Evolutionary conservation across 2,888 invertebrate genomes (phyloP).

Genomic region (Diaperis boleti): DNA sequence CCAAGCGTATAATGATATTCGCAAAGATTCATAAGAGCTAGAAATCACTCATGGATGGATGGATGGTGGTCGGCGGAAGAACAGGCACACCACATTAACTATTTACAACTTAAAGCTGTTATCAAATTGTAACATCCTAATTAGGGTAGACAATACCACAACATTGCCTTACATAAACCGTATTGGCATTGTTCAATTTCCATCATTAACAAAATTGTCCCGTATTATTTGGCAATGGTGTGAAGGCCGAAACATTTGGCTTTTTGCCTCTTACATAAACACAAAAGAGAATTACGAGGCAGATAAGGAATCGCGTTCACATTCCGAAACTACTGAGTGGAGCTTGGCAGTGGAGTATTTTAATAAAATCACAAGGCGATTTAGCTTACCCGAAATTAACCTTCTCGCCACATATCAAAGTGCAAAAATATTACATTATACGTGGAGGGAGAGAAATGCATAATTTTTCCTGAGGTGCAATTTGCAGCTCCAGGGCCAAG

Average conservation of each 20-base stretch:
- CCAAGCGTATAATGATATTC: background rate
- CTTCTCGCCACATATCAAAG: too few species aligned
- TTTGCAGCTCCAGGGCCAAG: too few species aligned
- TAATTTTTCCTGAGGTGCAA: too few species aligned
- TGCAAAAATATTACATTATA: too few species aligned
- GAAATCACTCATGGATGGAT: slow-evolving; percentile 43
- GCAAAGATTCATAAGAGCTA: slow-evolving; percentile 3
- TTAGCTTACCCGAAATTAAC: too few species aligned
- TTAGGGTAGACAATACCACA: slow-evolving; percentile 36
- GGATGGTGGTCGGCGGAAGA: slow-evolving; percentile 47
- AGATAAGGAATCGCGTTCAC: background rate
- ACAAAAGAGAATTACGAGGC: background rate
- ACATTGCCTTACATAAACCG: slow-evolving; percentile 4
- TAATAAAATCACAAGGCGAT: too few species aligned
- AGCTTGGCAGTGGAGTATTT: too few species aligned
- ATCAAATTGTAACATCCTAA: slow-evolving; percentile 35
- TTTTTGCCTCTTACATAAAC: slow-evolving; percentile 3
- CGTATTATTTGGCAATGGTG: background rate
- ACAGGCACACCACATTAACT: slow-evolving; percentile 43
- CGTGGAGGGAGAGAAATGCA: too few species aligned
- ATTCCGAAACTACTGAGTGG: too few species aligned
- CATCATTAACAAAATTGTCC: background rate
- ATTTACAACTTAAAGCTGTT: slow-evolving; percentile 29
- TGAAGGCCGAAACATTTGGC: slow-evolving; percentile 16
- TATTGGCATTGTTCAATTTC: slow-evolving; percentile 1